Conservation (phyloP, 2,888 invertebrate genomes). For the Kuschelorhynchus macadamiae region DNA sequence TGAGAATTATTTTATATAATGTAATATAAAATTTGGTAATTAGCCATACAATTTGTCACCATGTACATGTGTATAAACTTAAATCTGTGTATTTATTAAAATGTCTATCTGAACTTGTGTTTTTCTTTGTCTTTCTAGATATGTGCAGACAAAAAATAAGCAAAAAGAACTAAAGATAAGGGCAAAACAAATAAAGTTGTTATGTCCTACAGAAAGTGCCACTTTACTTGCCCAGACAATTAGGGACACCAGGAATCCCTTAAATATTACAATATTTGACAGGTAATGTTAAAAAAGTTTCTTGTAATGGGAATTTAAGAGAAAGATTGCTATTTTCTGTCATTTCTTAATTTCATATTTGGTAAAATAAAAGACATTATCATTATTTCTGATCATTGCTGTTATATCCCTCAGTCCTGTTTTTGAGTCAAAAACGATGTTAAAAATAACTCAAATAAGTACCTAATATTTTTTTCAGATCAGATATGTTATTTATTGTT, state of each 20-base stretch:
- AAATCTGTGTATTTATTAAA: background rate
- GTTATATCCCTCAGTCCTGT: no score
- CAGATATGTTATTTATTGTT: no score
- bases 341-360: no score
- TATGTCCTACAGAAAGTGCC: constrained; percentile 68
- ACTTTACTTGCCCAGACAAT: constrained; percentile 65
- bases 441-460: no score
- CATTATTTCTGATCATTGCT: no score
- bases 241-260: constrained; percentile 56
- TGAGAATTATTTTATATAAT: background rate
- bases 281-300: no score
- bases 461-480: no score
- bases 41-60: background rate
- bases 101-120: background rate
- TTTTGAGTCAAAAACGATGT: no score
- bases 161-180: constrained; percentile 64
- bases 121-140: constrained; percentile 60
- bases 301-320: no score
- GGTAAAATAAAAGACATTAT: no score
- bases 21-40: background rate
- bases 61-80: background rate
- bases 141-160: constrained; percentile 69
- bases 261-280: constrained; percentile 60
- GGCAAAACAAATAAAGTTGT: constrained; percentile 62
- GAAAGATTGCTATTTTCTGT: no score